phyloP scores from a whole-genome alignment of 2,888 invertebrate genomes.

The Eupithecia abbreviata region DNA sequence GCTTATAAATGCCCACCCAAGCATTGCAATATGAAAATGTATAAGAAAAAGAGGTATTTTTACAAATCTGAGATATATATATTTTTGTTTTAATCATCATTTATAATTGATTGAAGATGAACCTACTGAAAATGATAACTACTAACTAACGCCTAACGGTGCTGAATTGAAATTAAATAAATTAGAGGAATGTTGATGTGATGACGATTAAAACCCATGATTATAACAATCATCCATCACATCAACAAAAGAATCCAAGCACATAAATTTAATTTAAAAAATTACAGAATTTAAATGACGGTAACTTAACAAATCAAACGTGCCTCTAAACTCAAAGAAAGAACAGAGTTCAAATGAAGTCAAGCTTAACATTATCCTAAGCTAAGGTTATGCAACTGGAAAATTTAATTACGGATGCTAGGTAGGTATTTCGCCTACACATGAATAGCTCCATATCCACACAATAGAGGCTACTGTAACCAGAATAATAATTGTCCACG shows the following conservation, averaged over 20 bases:
- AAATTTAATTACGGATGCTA: conserved; percentile 11
- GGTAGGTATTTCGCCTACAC: conserved; percentile 8
- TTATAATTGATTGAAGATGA: neutral
- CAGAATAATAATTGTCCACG: conserved; percentile 55
- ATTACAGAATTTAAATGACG: neutral
- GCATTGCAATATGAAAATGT: conserved; percentile 54
- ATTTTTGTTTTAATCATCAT: neutral
- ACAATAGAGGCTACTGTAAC: conserved; percentile 48
- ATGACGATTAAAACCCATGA: neutral
- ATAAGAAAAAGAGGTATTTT: neutral
- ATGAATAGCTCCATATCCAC: conserved; percentile 25
- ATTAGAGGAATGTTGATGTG: neutral
- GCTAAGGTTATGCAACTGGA: conserved; percentile 9
- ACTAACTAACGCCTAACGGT: no score
- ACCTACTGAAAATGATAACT: neutral
- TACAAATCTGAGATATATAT: neutral
- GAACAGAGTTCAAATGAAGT: neutral
- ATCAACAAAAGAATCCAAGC: neutral
- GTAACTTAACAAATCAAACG: neutral
- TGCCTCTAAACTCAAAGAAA: neutral
- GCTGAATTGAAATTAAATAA: neutral
- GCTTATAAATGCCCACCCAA: conserved; percentile 51
- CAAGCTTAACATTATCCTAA: conserved; percentile 1
- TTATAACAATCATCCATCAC: neutral
- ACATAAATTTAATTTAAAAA: no score